Percentiles rank a stretch among this genome's conserved stretches.
Conservation (phyloP, 2,113 vertebrate species). For the Orthonyx spaldingii region DNA sequence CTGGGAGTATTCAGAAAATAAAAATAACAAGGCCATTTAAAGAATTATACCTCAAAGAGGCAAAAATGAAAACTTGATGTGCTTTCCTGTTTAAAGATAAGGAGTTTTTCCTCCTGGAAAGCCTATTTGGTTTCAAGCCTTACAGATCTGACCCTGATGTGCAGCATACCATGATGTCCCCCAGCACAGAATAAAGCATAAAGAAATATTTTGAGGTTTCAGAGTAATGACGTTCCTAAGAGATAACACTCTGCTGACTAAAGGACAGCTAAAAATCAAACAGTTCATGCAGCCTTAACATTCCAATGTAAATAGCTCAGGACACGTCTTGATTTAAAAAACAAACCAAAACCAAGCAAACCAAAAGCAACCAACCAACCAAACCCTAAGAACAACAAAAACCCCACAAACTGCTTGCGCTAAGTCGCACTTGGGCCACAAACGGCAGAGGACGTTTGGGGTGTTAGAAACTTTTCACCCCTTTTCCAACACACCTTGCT, state of each 20-base stretch:
- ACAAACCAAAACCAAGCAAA: not conserved
- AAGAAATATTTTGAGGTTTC: not conserved
- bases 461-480: not conserved
- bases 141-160: not conserved
- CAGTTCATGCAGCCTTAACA: not conserved
- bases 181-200: not conserved
- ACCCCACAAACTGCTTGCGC: accelerated
- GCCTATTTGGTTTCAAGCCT: not conserved
- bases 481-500: not conserved
- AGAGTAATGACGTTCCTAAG: not conserved
- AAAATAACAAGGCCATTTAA: not conserved
- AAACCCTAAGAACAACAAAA: not conserved
- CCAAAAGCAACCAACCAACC: not conserved
- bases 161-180: not conserved
- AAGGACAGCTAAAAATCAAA: not conserved
- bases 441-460: not conserved
- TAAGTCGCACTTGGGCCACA: not conserved
- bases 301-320: not conserved
- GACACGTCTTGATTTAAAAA: not conserved
- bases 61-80: not conserved
- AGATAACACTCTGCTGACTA: not conserved
- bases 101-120: not conserved
- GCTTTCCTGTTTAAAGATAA: not conserved
- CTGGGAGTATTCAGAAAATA: not conserved
- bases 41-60: not conserved